Percentiles rank a stretch among this genome's conserved stretches.
Evolutionary conservation across 2,113 vertebrate genomes (phyloP).

Genomic region (Cryptotis parvus): DNA sequence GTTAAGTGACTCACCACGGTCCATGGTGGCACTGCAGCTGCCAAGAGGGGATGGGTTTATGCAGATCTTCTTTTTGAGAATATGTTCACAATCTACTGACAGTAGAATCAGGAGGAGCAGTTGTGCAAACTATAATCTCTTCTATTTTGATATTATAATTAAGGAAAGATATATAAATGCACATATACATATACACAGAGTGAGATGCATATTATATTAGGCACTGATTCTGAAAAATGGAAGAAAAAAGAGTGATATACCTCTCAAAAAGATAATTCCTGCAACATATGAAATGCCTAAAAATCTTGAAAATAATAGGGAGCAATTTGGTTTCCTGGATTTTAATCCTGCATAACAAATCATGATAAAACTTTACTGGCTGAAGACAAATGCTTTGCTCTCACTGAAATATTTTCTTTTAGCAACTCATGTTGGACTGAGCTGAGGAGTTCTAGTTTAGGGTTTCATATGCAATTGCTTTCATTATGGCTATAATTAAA

Average conservation of each 20-base stretch:
- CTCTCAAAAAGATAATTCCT: neutral
- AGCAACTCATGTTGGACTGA: neutral
- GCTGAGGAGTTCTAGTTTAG: neutral
- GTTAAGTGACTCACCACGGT: slow-evolving; percentile 41
- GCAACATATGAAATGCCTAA: neutral
- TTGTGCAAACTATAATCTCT: neutral
- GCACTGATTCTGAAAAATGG: neutral
- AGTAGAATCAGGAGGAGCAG: neutral
- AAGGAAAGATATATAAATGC: neutral
- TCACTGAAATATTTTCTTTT: neutral
- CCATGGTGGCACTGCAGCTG: neutral
- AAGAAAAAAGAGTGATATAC: neutral
- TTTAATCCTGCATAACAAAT: neutral
- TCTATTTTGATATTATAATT: neutral
- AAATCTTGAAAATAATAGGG: neutral
- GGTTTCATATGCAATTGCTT: neutral
- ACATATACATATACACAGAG: no score
- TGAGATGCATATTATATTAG: no score
- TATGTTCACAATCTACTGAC: neutral
- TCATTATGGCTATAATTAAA: neutral
- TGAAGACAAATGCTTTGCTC: neutral
- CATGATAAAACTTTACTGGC: neutral
- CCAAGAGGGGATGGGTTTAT: neutral
- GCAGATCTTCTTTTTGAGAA: neutral
- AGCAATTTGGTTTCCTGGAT: neutral